A percentile compares a stretch with the other conserved stretches of the same genome.
Evolutionary conservation across 1,140 invertebrate genomes (phyloP).

Genomic region (Lerema accius): DNA sequence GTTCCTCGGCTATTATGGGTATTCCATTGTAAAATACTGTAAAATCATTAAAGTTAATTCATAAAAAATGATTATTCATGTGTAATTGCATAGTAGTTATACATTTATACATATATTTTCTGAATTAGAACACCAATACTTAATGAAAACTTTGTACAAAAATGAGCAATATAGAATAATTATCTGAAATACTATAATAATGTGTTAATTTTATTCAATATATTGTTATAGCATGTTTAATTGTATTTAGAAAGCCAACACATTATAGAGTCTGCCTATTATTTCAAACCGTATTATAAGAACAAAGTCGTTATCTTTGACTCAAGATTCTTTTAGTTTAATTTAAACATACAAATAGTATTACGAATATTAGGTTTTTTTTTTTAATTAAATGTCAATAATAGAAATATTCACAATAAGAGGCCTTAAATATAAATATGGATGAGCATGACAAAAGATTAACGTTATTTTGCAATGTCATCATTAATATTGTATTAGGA

Average conservation of each 20-base stretch:
- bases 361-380: no score
- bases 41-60: slow-evolving; percentile 52
- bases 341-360: no score
- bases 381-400: no score
- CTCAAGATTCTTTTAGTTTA: no score
- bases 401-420: no score
- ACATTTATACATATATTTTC: slow-evolving; percentile 65
- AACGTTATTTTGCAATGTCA: no score
- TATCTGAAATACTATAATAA: slow-evolving; percentile 71
- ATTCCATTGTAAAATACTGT: slow-evolving; percentile 60
- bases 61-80: slow-evolving; percentile 59
- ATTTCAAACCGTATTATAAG: slow-evolving; percentile 18
- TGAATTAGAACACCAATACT: slow-evolving; percentile 78
- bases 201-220: slow-evolving; percentile 69
- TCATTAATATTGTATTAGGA: no score
- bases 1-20: slow-evolving; percentile 66
- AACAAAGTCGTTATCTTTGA: no score
- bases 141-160: slow-evolving; percentile 81
- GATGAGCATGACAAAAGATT: no score
- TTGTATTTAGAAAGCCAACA: slow-evolving; percentile 60
- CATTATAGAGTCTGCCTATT: slow-evolving; percentile 42
- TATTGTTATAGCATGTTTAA: slow-evolving; percentile 72
- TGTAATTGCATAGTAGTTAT: slow-evolving; percentile 69
- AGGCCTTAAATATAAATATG: no score
- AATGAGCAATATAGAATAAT: slow-evolving; percentile 80